Base-by-base conservation (phyloP, 23 tunicate genomes). In the Pegea sp. region DNA sequence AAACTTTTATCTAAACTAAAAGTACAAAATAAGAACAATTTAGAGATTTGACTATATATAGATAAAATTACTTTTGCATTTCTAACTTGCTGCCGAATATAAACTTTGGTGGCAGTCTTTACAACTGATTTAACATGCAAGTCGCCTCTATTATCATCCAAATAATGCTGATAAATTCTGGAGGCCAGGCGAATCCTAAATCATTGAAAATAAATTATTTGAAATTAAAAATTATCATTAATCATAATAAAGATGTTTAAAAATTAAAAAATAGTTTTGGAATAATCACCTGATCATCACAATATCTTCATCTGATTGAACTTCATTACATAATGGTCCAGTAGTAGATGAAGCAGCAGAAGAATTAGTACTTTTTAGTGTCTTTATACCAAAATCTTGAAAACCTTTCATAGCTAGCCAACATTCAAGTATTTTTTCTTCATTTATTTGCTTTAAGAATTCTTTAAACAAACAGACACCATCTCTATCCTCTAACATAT, bases 381-480 rank as follows among this genome's bases (percentile, higher is more conserved):
- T 24, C 33, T 63, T 77, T 8, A 57, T 24, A n/a, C 66, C 76
- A 73, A 73, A 84, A 34, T 74, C 74, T 58, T 55, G 64, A 65
- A 73, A 84, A 19, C 95, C 95, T 64, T 73, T 84, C 68, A 78
- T 67, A 0, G 95, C 95, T 31, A 73, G 46, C 95, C 80, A 73
- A 46, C 84, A 68, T 24, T 67, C 70, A 23, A 84, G 53, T 7
- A 73, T 66, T 6, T 61, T 57, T 30, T 71, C 71, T 52, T 63
- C 53, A 18, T 68, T 62, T 27, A 31, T 54, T 24, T 58, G 63
- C 13, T 16, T 26, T 43, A 84, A 49, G 57, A 60, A 84, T 3
- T 29, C 28, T 25, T 42, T 51, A 56, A 84, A 84, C 16, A 58
- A 63, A 21, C 30, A 52, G 5, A 73, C 29, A 4, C 95, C 95